Evolutionary conservation across 2,797 vertebrate genomes (phyloP), one percentile per base, ranked within the genome.

Genomic region (Notolepis coatsorum): DNA sequence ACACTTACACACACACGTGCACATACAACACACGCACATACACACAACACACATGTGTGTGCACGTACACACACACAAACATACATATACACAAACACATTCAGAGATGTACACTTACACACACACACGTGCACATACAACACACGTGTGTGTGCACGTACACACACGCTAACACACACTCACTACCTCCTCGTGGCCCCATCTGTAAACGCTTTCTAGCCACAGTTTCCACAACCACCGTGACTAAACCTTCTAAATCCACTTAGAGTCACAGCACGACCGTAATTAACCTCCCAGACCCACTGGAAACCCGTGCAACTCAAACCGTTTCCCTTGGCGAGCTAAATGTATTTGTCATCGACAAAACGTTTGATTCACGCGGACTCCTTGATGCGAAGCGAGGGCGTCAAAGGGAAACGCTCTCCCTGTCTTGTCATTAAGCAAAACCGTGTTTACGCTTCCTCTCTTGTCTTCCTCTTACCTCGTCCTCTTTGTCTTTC

Each of bases 51-150:
- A n/a, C n/a, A n/a, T n/a, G n/a, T n/a, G n/a, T n/a, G n/a, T n/a
- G n/a, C n/a, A n/a, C n/a, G n/a, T n/a, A n/a, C n/a, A n/a, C n/a
- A n/a, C n/a, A n/a, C n/a, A n/a, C n/a, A n/a, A n/a, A n/a, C n/a
- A n/a, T n/a, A n/a, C n/a, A n/a, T 85, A 51, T 80, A 85, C 85
- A 92, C 81, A 88, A 77, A 67, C 59, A 66, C 75, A 78, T 66
- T 71, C 54, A 65, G 58, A 65, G 9, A 37, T 20, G 37, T 12
- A 38, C 50, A 53, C 50, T 24, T 33, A 25, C 20, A 20, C 31
- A 37, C 17, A 8, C 18, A 37, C 31, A 21, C 30, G 37, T 5
- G 7, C 49, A 0, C 17, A 35, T 30, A 50, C 30, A 35, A n/a
- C n/a, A n/a, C n/a, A n/a, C n/a, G n/a, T n/a, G n/a, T n/a, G n/a